phyloP scores from a whole-genome alignment of 2,113 vertebrate species.

The Merops nubicus region DNA sequence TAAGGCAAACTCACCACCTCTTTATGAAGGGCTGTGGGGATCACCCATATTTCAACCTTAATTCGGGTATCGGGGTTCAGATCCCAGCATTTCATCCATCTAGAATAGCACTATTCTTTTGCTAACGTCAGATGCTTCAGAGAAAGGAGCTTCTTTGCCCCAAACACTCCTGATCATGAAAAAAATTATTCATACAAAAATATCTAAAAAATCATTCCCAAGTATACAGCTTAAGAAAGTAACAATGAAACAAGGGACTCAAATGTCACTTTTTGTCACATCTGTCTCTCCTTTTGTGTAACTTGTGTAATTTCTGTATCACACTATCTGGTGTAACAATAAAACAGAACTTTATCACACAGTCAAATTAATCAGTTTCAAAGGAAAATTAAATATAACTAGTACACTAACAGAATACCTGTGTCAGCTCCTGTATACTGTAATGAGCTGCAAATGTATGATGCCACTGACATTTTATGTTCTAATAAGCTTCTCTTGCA shows the following conservation, averaged over 20 bases:
- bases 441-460: not conserved
- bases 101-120: not conserved
- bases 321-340: not conserved
- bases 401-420: not conserved
- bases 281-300: not conserved
- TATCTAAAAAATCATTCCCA: not conserved
- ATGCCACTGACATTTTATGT: not conserved
- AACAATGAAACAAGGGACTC: not conserved
- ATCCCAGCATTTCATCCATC: no score
- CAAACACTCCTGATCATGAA: not conserved
- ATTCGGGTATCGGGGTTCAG: no score
- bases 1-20: no score
- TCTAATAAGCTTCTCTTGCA: not conserved
- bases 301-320: not conserved
- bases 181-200: not conserved
- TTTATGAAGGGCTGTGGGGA: no score
- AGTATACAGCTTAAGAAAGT: not conserved
- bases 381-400: not conserved
- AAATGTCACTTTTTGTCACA: not conserved
- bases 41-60: no score
- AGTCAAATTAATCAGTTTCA: not conserved
- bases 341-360: not conserved
- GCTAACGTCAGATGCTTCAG: not conserved
- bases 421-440: not conserved
- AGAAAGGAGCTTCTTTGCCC: not conserved